Conservation (phyloP, 2,797 vertebrate species). For the Leuciscus waleckii region DNA sequence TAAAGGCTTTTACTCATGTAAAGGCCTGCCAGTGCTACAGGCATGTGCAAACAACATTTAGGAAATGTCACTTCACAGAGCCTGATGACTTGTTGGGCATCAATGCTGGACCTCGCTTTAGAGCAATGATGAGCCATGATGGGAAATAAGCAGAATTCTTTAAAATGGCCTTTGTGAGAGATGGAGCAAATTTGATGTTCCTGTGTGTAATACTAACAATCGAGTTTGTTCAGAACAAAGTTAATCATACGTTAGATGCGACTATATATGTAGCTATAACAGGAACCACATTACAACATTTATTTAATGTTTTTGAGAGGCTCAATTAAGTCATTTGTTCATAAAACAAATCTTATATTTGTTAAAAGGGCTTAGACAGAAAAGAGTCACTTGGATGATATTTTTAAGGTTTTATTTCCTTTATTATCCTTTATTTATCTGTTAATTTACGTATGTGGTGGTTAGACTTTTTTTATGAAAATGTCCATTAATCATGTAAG, state of each 20-base stretch:
- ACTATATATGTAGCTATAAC: not conserved
- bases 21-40: constrained; percentile 27
- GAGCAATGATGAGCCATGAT: constrained; percentile 15
- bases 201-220: constrained; percentile 21
- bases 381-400: not conserved
- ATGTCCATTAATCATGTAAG: not conserved
- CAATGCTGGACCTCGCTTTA: constrained; percentile 50
- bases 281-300: not conserved
- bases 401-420: not conserved
- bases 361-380: not conserved
- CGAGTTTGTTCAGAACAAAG: not conserved
- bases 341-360: not conserved
- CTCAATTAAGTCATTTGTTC: not conserved
- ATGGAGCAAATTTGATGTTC: constrained; percentile 31
- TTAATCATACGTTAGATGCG: not conserved
- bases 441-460: not conserved
- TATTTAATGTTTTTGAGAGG: not conserved
- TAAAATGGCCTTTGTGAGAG: constrained; percentile 17
- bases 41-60: constrained; percentile 54
- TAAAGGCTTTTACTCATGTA: constrained; percentile 9
- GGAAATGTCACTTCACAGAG: constrained; percentile 50
- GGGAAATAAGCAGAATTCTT: not conserved
- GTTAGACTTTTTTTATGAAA: constrained; percentile 8
- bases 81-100: constrained; percentile 54
- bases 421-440: too few relatives aligned